Conservation (phyloP, 2,797 vertebrate species). For the Coilia nasus region DNA sequence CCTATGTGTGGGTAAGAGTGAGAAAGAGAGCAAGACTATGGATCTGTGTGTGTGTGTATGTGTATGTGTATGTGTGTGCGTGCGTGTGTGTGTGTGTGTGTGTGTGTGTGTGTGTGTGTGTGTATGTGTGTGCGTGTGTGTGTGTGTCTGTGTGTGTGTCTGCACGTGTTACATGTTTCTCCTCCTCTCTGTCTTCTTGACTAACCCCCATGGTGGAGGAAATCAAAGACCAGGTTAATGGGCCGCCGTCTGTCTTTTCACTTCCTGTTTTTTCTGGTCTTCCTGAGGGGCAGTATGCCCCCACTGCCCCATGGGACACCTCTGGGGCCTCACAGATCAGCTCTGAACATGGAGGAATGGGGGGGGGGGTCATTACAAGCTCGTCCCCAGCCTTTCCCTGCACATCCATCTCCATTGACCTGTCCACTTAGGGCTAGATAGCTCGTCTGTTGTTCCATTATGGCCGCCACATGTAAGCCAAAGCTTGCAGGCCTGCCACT, state of each 20-base stretch:
- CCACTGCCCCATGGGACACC: too few species aligned
- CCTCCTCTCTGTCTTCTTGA: conserved; percentile 42
- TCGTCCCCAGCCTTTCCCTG: too few species aligned
- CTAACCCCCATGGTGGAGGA: conserved; percentile 63
- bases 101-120: neutral
- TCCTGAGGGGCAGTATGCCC: too few species aligned
- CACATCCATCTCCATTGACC: conserved; percentile 14
- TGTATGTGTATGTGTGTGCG: conserved; percentile 46
- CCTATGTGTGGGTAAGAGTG: neutral
- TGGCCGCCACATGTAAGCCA: neutral
- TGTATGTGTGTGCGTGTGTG: neutral
- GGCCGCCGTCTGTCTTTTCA: conserved; percentile 60
- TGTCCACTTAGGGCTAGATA: neutral
- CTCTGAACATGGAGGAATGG: too few species aligned
- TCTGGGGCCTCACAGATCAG: too few species aligned
- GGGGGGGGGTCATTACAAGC: too few species aligned
- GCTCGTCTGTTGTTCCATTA: neutral
- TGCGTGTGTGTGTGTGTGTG: neutral
- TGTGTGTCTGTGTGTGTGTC: neutral
- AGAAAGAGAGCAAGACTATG: too few species aligned
- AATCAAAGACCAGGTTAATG: conserved; percentile 68
- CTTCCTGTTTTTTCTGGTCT: conserved; percentile 30
- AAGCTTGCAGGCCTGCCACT: neutral
- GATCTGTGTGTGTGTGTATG: conserved; percentile 24
- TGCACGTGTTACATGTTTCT: neutral